phyloP scores from a whole-genome alignment of 2,888 invertebrate species.

The Meandrusa payeni region DNA sequence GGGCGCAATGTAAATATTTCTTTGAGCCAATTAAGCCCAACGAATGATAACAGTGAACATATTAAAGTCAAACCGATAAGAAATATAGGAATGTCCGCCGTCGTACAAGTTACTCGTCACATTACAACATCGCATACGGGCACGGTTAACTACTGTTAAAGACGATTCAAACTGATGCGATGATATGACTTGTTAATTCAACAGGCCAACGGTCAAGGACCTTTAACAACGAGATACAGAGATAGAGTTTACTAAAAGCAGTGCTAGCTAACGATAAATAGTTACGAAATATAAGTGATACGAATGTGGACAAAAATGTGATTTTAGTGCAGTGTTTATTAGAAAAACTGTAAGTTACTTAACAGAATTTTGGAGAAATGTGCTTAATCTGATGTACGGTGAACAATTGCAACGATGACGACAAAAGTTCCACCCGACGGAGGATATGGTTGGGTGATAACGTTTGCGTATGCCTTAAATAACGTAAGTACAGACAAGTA shows the following conservation, averaged over 20 bases:
- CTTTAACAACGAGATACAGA: slow-evolving; percentile 4
- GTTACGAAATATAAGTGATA: neutral
- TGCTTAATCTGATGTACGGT: slow-evolving; percentile 6
- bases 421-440: slow-evolving; percentile 82
- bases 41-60: slow-evolving; percentile 51
- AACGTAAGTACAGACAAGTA: slow-evolving; percentile 80
- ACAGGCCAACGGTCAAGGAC: slow-evolving; percentile 9
- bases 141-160: slow-evolving; percentile 17
- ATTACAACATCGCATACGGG: slow-evolving; percentile 31
- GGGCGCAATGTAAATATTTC: slow-evolving; percentile 39
- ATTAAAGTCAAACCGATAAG: slow-evolving; percentile 62
- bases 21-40: slow-evolving; percentile 34
- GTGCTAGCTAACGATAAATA: slow-evolving; percentile 1
- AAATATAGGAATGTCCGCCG: slow-evolving; percentile 35
- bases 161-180: slow-evolving; percentile 1
- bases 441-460: slow-evolving; percentile 84
- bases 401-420: slow-evolving; percentile 34
- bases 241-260: slow-evolving; percentile 17
- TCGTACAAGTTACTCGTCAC: slow-evolving; percentile 31
- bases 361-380: neutral
- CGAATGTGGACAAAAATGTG: slow-evolving; percentile 2
- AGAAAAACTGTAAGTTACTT: slow-evolving; percentile 2
- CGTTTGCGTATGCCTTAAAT: slow-evolving; percentile 80
- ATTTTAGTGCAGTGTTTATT: neutral
- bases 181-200: slow-evolving; percentile 6